Base-by-base conservation (phyloP, 2,888 invertebrate genomes). In the Lepeophtheirus nordmannii region DNA sequence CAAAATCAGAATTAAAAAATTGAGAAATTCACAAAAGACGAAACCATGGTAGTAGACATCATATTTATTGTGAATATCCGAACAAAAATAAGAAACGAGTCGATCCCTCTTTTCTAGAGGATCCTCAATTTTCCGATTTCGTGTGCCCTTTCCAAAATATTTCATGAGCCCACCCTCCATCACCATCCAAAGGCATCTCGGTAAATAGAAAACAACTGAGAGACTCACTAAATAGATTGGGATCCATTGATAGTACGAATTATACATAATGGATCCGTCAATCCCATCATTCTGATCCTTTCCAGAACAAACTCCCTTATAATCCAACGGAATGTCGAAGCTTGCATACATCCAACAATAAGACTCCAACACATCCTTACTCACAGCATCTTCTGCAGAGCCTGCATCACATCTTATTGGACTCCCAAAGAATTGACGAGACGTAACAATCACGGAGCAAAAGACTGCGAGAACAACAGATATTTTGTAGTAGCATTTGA, bases 271-370 rank as follows among this genome's bases (percentile, higher is more conserved):
- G 1, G 60, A 20, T 12, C 65, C 65, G 23, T 65, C 58, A 9
- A 65, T 57, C 20, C 58, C 58, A n/a, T 58, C 39, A 17, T 20
- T 22, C 46, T 66, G 66, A 23, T 66, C 66, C 20, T 40, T 59
- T 20, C 58, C 60, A 22, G 66, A 59, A 23, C 66, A 66, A 1
- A 58, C 60, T 1, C 66, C 66, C 30, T 66, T 40, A 53, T 66
- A 66, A 14, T 60, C 60, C 11, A 37, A 8, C 17, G 66, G 66
- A 12, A 66, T 66, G 1, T 66, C 58, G 60, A 66, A 66, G 60
- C 20, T 41, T 8, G 66, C 58, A 30, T 66, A 66, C 66, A 66
- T 66, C 66, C 66, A 66, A 17, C 66, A 66, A 53, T 66, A 66
- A 1, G 41, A 39, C 22, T 63, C 63, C 56, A 63, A 17, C 10